A percentile compares a stretch with the other conserved stretches of the same genome.
phyloP scores from a whole-genome alignment of 2,888 invertebrate species.

The Candidula unifasciata region DNA sequence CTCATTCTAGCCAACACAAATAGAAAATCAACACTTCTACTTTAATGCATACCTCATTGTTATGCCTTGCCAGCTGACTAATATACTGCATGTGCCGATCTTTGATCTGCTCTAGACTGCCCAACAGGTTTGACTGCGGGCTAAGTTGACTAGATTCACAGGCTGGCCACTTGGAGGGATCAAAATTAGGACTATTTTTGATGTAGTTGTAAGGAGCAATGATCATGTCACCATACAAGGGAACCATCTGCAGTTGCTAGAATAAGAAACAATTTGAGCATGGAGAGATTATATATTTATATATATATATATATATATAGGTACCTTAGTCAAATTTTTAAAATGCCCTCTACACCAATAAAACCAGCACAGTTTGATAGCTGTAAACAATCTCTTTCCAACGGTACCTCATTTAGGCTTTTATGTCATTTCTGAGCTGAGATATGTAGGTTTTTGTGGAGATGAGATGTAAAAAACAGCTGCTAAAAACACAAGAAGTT shows the following conservation, averaged over 20 bases:
- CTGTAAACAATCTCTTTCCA: too few species aligned
- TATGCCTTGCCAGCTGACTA: constrained; percentile 94
- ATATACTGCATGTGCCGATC: constrained; percentile 98
- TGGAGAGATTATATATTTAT: too few species aligned
- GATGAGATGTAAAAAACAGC: too few species aligned
- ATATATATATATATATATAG: too few species aligned
- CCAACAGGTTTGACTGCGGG: constrained; percentile 89
- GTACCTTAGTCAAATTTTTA: too few species aligned
- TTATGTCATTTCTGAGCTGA: too few species aligned
- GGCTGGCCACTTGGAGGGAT: constrained; percentile 75
- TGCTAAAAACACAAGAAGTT: too few species aligned
- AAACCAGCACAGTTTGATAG: too few species aligned
- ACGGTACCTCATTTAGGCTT: too few species aligned
- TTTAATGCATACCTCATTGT: constrained; percentile 80
- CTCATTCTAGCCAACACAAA: too few species aligned
- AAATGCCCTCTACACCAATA: too few species aligned
- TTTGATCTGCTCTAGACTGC: constrained; percentile 92
- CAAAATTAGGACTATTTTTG: constrained; percentile 81
- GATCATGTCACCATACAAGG: constrained; percentile 98
- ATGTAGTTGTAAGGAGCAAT: constrained; percentile 99
- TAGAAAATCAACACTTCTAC: neutral
- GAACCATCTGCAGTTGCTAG: constrained; percentile 76
- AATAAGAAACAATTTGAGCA: constrained; percentile 13
- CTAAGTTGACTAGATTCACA: constrained; percentile 86
- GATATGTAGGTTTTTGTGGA: too few species aligned